These are phyloP conservation scores for Rafetus swinhoei DNA, from an alignment of 2,113 vertebrate genomes.

Conservation along the genomic window DNA sequence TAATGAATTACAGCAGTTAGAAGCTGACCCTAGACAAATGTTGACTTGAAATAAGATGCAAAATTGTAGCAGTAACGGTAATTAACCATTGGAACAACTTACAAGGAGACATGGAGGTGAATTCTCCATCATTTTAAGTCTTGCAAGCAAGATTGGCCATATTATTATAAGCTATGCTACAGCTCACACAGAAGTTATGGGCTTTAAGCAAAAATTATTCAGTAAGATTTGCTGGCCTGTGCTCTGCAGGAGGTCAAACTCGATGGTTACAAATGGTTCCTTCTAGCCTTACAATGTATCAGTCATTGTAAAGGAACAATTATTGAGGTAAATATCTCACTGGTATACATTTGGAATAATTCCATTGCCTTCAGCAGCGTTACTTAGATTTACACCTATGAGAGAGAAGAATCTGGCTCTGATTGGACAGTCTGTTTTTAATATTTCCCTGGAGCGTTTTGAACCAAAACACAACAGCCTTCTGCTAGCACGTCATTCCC, in stretches of 20 bases:
- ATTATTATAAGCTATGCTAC: neutral
- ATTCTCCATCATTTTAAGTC: neutral
- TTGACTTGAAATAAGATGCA: neutral
- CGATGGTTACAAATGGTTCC: neutral
- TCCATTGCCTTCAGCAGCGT: neutral
- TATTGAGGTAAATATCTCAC: neutral
- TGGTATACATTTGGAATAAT: neutral
- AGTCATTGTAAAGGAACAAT: neutral
- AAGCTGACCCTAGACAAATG: neutral
- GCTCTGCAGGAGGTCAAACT: neutral
- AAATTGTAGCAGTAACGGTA: neutral
- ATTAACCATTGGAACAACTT: neutral
- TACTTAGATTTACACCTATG: neutral
- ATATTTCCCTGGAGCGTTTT: neutral
- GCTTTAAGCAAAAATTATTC: neutral
- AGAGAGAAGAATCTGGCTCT: conserved; percentile 10
- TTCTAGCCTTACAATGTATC: neutral
- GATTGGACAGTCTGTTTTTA: neutral
- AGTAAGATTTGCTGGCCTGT: neutral
- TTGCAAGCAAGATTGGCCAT: neutral
- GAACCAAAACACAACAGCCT: neutral
- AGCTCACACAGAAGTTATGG: neutral
- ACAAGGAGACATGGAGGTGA: neutral
- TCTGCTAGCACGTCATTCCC: neutral
- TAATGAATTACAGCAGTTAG: neutral